These are phyloP conservation scores for Meta bourneti DNA, from an alignment of 2,888 invertebrate species.

Conservation along the genomic window DNA sequence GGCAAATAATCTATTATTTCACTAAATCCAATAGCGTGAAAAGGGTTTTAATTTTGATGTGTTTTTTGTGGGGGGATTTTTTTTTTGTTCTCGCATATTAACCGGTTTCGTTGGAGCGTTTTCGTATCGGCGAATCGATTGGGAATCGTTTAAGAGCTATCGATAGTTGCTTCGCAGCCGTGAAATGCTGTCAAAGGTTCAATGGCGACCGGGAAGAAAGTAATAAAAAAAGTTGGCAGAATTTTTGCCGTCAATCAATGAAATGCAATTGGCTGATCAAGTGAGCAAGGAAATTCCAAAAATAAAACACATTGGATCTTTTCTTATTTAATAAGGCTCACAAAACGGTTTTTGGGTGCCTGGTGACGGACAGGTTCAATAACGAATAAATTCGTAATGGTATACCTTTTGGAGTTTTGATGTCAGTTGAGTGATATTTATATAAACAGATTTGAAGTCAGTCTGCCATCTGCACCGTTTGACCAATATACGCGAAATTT, in stretches of 20 bases:
- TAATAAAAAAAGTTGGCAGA: background rate
- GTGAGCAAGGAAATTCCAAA: background rate
- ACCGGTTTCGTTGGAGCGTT: conserved; percentile 61
- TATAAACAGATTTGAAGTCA: too few species aligned
- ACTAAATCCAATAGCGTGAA: conserved; percentile 67
- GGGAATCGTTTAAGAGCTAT: conserved; percentile 60
- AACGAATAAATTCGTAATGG: background rate
- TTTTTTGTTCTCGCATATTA: conserved; percentile 18
- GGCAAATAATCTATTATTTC: conserved; percentile 74
- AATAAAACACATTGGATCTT: background rate
- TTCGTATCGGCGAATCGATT: conserved; percentile 61
- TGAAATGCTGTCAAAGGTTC: conserved; percentile 20
- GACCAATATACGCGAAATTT: too few species aligned
- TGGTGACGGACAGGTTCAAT: background rate
- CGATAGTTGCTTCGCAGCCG: conserved; percentile 20
- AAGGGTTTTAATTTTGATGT: conserved; percentile 30
- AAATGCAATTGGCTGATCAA: background rate
- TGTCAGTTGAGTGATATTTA: too few species aligned
- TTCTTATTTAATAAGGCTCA: background rate
- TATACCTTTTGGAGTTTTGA: too few species aligned
- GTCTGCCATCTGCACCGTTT: too few species aligned
- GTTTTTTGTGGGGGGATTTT: background rate
- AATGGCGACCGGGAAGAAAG: background rate
- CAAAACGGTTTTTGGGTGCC: background rate
- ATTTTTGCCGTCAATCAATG: background rate